phyloP scores from a whole-genome alignment of 2,113 vertebrate species.

The pig (Sus scrofa) region DNA sequence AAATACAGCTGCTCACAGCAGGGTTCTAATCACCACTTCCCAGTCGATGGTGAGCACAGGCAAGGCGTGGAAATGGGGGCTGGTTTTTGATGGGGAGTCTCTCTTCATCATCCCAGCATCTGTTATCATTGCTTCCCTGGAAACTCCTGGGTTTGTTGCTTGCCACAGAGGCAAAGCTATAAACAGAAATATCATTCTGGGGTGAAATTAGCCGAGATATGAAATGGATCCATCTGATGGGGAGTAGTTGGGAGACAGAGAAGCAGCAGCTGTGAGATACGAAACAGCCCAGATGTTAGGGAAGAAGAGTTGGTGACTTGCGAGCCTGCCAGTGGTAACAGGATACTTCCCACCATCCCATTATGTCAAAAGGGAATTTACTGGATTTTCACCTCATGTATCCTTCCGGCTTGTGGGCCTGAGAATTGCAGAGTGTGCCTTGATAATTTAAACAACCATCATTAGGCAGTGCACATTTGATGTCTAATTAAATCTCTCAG shows the following conservation, averaged over 20 bases:
- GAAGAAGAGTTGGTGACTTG: slow-evolving; percentile 52
- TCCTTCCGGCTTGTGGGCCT: slow-evolving; percentile 60
- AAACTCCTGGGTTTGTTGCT: slow-evolving; percentile 65
- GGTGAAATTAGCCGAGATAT: slow-evolving; percentile 82
- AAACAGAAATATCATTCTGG: slow-evolving; percentile 84
- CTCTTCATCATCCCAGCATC: slow-evolving; percentile 64
- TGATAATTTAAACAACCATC: slow-evolving; percentile 73
- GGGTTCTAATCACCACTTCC: slow-evolving; percentile 91
- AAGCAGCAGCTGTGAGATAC: slow-evolving; percentile 11
- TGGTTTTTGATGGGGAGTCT: slow-evolving; percentile 81
- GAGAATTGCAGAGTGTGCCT: slow-evolving; percentile 42
- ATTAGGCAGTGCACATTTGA: slow-evolving; percentile 77
- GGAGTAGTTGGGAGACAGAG: background rate
- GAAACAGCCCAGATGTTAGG: background rate
- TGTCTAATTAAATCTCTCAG: slow-evolving; percentile 83
- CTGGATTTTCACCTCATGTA: slow-evolving; percentile 71
- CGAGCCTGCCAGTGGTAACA: background rate
- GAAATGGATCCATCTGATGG: slow-evolving; percentile 66
- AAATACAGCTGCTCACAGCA: slow-evolving; percentile 90
- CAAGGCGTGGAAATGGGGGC: slow-evolving; percentile 67
- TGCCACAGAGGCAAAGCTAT: slow-evolving; percentile 69
- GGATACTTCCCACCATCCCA: slow-evolving; percentile 64
- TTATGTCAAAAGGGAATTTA: slow-evolving; percentile 77
- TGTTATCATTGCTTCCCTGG: slow-evolving; percentile 71
- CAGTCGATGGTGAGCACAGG: slow-evolving; percentile 82